Evolutionary conservation across 2,113 vertebrate species (phyloP).

Genomic region (Bambusicola thoracicus): DNA sequence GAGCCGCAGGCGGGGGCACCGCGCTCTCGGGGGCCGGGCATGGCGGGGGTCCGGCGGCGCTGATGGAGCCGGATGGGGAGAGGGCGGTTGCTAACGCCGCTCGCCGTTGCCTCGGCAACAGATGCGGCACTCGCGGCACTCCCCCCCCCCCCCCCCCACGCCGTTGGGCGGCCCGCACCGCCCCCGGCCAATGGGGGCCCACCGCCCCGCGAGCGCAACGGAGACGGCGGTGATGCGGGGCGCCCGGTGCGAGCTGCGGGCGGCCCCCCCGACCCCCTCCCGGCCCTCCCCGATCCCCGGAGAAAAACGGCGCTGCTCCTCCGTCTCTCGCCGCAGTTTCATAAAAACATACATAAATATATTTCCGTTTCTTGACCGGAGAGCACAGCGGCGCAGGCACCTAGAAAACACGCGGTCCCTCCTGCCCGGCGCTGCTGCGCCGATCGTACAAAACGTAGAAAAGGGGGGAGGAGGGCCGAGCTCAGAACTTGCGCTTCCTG

Average conservation of each 20-base stretch:
- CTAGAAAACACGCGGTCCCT: slow-evolving; percentile 71
- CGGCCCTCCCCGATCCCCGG: not conserved
- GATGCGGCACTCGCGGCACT: no score
- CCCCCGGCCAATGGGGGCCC: not conserved
- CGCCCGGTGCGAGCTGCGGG: no score
- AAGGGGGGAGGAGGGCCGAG: not conserved
- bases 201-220: not conserved
- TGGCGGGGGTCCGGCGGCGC: not conserved
- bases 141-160: no score
- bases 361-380: slow-evolving; percentile 75
- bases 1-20: no score
- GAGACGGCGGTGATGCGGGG: no score
- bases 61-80: not conserved
- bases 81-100: not conserved
- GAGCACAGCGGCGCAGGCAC: slow-evolving; percentile 69
- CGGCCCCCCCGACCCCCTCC: not conserved
- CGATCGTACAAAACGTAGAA: slow-evolving; percentile 74
- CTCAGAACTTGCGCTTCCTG: slow-evolving; percentile 76
- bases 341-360: slow-evolving; percentile 85
- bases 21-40: not conserved
- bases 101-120: not conserved
- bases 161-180: no score
- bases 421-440: slow-evolving; percentile 44
- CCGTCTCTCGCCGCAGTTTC: slow-evolving; percentile 63
- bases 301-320: slow-evolving; percentile 29